phyloP scores from a whole-genome alignment of 2,888 invertebrate species.

The Macrosiphum euphorbiae region DNA sequence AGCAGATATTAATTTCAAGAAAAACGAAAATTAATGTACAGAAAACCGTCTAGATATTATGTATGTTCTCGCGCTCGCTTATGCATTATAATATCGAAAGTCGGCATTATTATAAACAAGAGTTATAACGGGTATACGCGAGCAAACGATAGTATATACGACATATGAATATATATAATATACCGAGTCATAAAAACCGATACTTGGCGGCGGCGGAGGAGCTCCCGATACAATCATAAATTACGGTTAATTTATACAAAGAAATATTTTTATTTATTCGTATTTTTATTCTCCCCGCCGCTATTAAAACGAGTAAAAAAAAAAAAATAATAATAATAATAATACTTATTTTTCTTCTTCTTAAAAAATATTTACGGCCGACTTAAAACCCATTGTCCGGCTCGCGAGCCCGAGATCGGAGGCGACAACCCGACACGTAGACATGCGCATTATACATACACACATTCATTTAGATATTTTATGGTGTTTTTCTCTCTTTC shows the following conservation, averaged over 20 bases:
- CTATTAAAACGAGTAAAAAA: slow-evolving; percentile 61
- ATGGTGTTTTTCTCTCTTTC: slow-evolving; percentile 41
- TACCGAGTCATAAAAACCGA: slow-evolving; percentile 58
- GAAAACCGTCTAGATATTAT: slow-evolving; percentile 30
- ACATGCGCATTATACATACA: not conserved
- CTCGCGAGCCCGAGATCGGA: slow-evolving; percentile 36
- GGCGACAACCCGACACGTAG: slow-evolving; percentile 63
- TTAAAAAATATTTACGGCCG: slow-evolving; percentile 56
- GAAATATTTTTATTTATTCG: slow-evolving; percentile 56
- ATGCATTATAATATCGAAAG: slow-evolving; percentile 49
- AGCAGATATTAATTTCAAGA: slow-evolving; percentile 60
- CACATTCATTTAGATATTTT: slow-evolving; percentile 42
- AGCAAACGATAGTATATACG: slow-evolving; percentile 12
- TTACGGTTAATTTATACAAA: slow-evolving; percentile 65
- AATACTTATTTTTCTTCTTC: slow-evolving; percentile 43
- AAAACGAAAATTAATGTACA: slow-evolving; percentile 51
- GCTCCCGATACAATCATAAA: slow-evolving; percentile 64
- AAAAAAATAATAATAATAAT: slow-evolving; percentile 37
- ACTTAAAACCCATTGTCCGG: slow-evolving; percentile 60
- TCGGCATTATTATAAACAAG: slow-evolving; percentile 55
- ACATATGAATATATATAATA: slow-evolving; percentile 6
- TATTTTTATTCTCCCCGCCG: slow-evolving; percentile 24
- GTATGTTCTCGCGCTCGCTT: not conserved
- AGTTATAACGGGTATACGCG: slow-evolving; percentile 35
- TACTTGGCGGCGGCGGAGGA: slow-evolving; percentile 31